Evolutionary conservation across 2,113 vertebrate genomes (phyloP).

Genomic region (Antechinus flavipes): DNA sequence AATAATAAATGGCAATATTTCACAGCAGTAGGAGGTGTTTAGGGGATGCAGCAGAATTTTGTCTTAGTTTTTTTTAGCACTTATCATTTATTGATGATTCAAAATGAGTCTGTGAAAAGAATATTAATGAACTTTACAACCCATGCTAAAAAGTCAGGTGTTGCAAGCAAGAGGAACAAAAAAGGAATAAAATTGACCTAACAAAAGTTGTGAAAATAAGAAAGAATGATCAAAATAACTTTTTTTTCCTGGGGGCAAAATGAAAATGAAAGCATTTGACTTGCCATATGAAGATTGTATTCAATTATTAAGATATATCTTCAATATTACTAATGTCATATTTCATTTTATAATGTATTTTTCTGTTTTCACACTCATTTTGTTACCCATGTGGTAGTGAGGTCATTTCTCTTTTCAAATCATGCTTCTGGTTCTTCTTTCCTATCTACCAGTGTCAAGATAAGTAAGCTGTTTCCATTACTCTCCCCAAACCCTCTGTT

Average conservation of each 20-base stretch:
- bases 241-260: neutral
- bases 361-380: neutral
- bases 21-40: constrained; percentile 55
- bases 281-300: neutral
- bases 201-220: constrained; percentile 3
- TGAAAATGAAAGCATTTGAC: neutral
- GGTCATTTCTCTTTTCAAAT: neutral
- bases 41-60: neutral
- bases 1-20: constrained; percentile 25
- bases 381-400: neutral
- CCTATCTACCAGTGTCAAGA: neutral
- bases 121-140: constrained; percentile 38
- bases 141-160: constrained; percentile 46
- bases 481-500: neutral
- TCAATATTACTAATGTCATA: neutral
- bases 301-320: neutral
- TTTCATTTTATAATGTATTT: neutral
- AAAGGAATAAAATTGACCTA: constrained; percentile 42
- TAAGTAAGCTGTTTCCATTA: neutral
- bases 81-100: constrained; percentile 67
- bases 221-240: neutral
- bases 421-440: neutral
- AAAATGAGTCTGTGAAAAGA: constrained; percentile 57
- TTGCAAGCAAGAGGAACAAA: constrained; percentile 50
- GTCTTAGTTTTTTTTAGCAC: constrained; percentile 55